A percentile compares a stretch with the other conserved stretches of the same genome.
These are phyloP conservation scores for Malurus leucopterus DNA, from an alignment of 2,797 vertebrate genomes.

Conservation along the genomic window DNA sequence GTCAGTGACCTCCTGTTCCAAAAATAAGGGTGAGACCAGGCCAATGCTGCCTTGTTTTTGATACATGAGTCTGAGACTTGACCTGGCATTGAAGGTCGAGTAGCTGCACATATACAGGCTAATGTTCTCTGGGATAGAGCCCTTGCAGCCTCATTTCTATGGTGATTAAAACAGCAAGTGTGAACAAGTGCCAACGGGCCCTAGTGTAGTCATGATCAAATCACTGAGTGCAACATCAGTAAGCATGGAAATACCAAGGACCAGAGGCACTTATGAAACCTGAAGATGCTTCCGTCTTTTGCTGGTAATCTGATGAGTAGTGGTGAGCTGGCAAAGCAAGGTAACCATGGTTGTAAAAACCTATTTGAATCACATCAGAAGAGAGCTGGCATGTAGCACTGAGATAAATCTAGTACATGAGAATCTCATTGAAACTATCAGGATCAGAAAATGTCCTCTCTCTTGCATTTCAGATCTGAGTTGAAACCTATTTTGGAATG, in stretches of 20 bases:
- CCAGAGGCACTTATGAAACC: background rate
- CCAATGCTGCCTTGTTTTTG: background rate
- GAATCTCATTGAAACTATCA: background rate
- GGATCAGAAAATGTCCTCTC: background rate
- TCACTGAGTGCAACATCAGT: background rate
- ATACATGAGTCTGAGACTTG: background rate
- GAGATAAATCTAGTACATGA: background rate
- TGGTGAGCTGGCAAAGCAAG: background rate
- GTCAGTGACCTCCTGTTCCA: constrained; percentile 5
- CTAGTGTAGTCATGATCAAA: background rate
- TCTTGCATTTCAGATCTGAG: background rate
- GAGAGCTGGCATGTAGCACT: background rate
- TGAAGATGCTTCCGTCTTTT: background rate
- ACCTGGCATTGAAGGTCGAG: background rate
- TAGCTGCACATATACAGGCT: background rate
- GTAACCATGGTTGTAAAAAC: background rate
- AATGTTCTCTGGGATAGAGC: background rate
- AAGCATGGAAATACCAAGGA: background rate
- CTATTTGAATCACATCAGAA: background rate
- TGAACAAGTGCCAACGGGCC: background rate
- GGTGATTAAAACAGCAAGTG: background rate
- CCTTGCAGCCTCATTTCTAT: background rate
- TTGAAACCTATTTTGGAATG: background rate
- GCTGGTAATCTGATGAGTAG: background rate
- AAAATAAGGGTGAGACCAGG: constrained; percentile 7